Evolutionary conservation across 2,113 vertebrate genomes (phyloP).

Genomic region (Phalacrocorax brasilianus): DNA sequence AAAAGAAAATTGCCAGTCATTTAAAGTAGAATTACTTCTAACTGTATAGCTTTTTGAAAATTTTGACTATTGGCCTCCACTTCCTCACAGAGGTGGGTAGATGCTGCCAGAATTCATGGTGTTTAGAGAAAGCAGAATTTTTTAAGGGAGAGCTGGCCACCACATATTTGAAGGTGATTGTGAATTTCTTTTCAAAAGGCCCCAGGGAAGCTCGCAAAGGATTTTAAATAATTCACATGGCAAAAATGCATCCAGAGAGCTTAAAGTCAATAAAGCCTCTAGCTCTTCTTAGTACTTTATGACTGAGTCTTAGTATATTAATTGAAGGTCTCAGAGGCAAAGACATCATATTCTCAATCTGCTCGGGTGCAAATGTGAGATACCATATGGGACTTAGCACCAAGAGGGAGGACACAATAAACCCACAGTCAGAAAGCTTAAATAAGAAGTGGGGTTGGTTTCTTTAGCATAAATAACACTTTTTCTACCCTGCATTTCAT

Average conservation of each 20-base stretch:
- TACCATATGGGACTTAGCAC: conserved; percentile 17
- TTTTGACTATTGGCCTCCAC: neutral
- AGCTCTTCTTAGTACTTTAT: conserved; percentile 23
- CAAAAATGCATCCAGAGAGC: conserved; percentile 25
- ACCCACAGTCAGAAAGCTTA: neutral
- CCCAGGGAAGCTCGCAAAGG: neutral
- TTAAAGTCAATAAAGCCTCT: conserved; percentile 46
- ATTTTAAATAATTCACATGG: conserved; percentile 45
- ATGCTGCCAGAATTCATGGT: neutral
- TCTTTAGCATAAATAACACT: conserved; percentile 48
- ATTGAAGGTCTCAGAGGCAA: conserved; percentile 32
- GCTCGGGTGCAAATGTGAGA: conserved; percentile 49
- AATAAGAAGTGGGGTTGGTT: conserved; percentile 18
- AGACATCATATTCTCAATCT: neutral
- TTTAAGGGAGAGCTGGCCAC: neutral
- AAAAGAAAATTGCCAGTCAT: neutral
- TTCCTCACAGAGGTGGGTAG: neutral
- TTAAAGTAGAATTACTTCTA: neutral
- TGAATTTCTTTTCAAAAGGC: conserved; percentile 23
- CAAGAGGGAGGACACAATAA: conserved; percentile 25
- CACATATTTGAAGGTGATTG: neutral
- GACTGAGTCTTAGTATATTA: conserved; percentile 1
- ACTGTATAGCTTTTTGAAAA: neutral
- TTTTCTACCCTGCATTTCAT: conserved; percentile 18
- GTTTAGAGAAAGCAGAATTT: neutral